Percentiles rank a stretch among this genome's conserved stretches.
Evolutionary conservation across 2,888 invertebrate species (phyloP).

Genomic region (Oegoconia quadripuncta): DNA sequence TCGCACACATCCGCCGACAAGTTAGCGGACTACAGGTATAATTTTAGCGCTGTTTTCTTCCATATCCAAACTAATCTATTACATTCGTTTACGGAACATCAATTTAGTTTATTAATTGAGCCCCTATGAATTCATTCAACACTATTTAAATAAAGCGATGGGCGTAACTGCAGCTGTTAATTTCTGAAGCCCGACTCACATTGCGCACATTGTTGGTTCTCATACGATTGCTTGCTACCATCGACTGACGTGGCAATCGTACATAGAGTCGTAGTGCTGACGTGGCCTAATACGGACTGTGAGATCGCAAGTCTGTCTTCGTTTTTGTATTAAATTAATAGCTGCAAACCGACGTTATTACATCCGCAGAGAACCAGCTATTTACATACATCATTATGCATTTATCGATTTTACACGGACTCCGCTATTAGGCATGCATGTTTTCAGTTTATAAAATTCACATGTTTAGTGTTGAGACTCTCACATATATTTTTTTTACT

Average conservation of each 20-base stretch:
- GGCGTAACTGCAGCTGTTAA: conserved; percentile 19
- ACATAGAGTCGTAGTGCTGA: conserved; percentile 25
- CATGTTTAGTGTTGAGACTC: neutral
- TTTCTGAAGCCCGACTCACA: conserved; percentile 13
- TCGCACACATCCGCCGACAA: conserved; percentile 92
- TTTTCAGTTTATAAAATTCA: conserved; percentile 30
- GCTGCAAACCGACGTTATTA: conserved; percentile 30
- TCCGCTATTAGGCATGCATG: conserved; percentile 34
- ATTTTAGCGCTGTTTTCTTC: neutral
- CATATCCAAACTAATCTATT: conserved; percentile 13
- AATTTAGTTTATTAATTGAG: conserved; percentile 37
- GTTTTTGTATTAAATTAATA: conserved; percentile 34
- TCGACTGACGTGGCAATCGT: neutral
- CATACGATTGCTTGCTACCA: conserved; percentile 11
- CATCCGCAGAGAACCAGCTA: conserved; percentile 25
- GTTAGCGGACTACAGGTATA: conserved; percentile 84
- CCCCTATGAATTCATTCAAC: conserved; percentile 26
- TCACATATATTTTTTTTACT: no score
- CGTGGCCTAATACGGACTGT: conserved; percentile 42
- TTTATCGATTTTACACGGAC: conserved; percentile 52
- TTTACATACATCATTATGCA: conserved; percentile 31
- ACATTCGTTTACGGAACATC: neutral
- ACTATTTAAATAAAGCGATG: conserved; percentile 14
- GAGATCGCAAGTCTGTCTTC: conserved; percentile 25
- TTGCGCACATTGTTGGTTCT: conserved; percentile 17